Evolutionary conservation across 2,113 vertebrate species (phyloP), one percentile per base, ranked within the genome.

Genomic region (Calidris pugnax): DNA sequence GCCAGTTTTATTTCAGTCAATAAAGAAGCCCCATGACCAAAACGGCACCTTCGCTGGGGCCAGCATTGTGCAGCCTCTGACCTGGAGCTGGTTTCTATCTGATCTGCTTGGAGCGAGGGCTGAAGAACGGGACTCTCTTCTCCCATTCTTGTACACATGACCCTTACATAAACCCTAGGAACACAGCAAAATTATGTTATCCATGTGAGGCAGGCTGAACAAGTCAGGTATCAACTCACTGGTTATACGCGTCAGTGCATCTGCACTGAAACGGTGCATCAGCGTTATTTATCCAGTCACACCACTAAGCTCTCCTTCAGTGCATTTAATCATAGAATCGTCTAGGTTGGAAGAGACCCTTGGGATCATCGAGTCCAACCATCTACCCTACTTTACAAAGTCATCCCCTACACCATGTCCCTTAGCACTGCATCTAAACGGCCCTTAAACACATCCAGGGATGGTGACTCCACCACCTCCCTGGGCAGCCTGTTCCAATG

Each of bases 171-270:
- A 62, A 48, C 8, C 11, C 24, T 56, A 39, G 60, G 23, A 77
- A 60, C 2, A 2, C 26, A 60, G 14, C 55, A 45, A 24, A 60
- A 60, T 62, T 21, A 21, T 60, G 35, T 48, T 27, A 81, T 28
- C 60, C 33, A 7, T 1, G 5, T 19, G 19, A 89, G 37, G 10
- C 41, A 43, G 76, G 35, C 76, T 68, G 73, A 84, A 73, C 24
- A 53, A 59, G 56, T 39, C 79, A 74, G 41, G 30, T 78, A 51
- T 48, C 23, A n/a, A 6, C 16, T 86, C 47, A 27, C n/a, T 32
- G 51, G 39, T 48, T 13, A 33, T 10, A 33, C 2, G 12, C 0
- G 0, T 68, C 0, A 0, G 7, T 0, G 0, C n/a, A 15, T 55
- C 76, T 64, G 28, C 28, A 22, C 39, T n/a, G 43, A 68, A 73